phyloP scores from a whole-genome alignment of 2,113 vertebrate species.

The Prolemur simus region DNA sequence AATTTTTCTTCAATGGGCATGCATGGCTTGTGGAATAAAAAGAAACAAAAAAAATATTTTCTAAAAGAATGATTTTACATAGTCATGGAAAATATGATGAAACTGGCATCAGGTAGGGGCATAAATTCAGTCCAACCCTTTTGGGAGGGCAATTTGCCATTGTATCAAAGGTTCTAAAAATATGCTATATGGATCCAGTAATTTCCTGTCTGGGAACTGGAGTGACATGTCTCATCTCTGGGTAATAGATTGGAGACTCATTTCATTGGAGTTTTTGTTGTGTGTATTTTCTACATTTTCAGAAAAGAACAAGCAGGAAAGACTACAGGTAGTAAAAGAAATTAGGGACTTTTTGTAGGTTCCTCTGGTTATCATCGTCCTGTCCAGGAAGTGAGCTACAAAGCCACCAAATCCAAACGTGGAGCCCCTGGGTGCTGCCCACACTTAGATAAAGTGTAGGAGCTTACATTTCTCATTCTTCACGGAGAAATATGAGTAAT shows the following conservation, averaged over 20 bases:
- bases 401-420: background rate
- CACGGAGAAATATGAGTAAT: background rate
- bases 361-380: background rate
- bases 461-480: background rate
- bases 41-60: background rate
- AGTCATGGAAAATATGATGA: background rate
- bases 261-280: background rate
- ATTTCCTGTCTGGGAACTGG: background rate
- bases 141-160: background rate
- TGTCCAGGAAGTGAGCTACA: background rate
- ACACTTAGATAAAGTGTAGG: rapidly evolving
- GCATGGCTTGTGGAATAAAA: background rate
- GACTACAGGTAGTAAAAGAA: background rate
- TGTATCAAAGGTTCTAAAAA: background rate
- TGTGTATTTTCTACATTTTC: background rate
- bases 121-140: background rate
- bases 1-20: background rate
- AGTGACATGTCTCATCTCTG: background rate
- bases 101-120: background rate
- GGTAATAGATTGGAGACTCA: background rate
- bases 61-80: background rate
- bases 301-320: background rate
- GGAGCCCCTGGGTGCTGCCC: background rate
- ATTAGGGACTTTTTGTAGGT: background rate
- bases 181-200: background rate